Conservation (phyloP, 2,113 vertebrate genomes). For the Scytalopus superciliaris region DNA sequence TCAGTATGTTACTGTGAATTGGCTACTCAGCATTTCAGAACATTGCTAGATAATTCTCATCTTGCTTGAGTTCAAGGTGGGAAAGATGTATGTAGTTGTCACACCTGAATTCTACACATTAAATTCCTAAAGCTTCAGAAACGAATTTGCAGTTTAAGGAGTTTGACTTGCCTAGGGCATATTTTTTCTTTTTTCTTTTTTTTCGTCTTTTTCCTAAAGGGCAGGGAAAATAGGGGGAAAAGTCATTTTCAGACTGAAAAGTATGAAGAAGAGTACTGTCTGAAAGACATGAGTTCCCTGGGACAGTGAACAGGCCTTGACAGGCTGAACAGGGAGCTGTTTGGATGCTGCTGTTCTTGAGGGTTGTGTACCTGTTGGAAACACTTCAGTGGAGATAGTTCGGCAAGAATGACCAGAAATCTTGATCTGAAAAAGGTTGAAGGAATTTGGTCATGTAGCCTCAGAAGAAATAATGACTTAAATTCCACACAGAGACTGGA, state of each 20-base stretch:
- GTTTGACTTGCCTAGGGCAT: not conserved
- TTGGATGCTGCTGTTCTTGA: not conserved
- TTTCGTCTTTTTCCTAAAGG: not conserved
- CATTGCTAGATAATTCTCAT: not conserved
- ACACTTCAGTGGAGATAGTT: not conserved
- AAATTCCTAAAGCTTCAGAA: not conserved
- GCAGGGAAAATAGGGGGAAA: rapidly evolving
- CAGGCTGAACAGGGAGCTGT: not conserved
- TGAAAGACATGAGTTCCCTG: not conserved
- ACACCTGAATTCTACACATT: not conserved
- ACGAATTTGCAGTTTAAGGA: not conserved
- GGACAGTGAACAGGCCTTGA: not conserved
- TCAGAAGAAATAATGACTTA: not conserved
- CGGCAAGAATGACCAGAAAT: not conserved
- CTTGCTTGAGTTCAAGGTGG: not conserved
- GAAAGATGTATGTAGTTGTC: not conserved
- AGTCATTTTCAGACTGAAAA: not conserved
- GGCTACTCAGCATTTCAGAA: not conserved
- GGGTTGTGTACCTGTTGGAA: not conserved
- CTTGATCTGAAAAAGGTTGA: not conserved
- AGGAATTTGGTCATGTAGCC: not conserved
- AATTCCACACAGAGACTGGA: not conserved
- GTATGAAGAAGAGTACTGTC: not conserved
- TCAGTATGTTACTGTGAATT: not conserved
- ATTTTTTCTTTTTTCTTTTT: not conserved